A percentile compares a stretch with the other conserved stretches of the same genome.
Evolutionary conservation across 2,888 invertebrate species (phyloP).

Genomic region (Apamea anceps): DNA sequence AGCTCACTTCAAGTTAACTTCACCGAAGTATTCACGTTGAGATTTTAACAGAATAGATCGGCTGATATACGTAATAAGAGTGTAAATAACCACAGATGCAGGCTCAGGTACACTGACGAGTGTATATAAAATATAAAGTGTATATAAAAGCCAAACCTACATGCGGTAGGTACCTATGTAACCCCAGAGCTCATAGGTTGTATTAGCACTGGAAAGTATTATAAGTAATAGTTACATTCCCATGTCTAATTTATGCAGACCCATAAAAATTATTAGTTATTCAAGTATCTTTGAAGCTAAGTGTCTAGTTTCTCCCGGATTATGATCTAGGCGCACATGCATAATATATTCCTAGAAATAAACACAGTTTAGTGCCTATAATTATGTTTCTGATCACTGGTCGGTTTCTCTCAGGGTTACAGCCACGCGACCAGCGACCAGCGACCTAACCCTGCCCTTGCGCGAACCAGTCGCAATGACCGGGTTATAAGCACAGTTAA

Average conservation of each 20-base stretch:
- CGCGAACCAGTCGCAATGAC: slow-evolving; percentile 60
- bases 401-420: slow-evolving; percentile 57
- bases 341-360: slow-evolving; percentile 27
- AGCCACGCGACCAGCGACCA: slow-evolving; percentile 31
- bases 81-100: no score
- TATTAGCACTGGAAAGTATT: neutral
- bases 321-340: slow-evolving; percentile 21
- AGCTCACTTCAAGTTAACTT: neutral
- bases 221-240: neutral
- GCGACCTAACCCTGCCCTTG: slow-evolving; percentile 48
- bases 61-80: neutral
- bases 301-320: slow-evolving; percentile 49
- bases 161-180: neutral
- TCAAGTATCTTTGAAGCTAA: neutral
- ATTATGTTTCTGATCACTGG: slow-evolving; percentile 10
- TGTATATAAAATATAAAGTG: no score
- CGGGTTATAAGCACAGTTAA: slow-evolving; percentile 54
- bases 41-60: neutral
- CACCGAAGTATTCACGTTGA: neutral
- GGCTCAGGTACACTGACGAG: no score
- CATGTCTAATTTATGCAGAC: slow-evolving; percentile 12
- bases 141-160: neutral
- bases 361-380: slow-evolving; percentile 32
- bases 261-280: slow-evolving; percentile 20
- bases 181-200: neutral